Evolutionary conservation across 2,113 vertebrate species (phyloP).

Genomic region (Cacatua alba): DNA sequence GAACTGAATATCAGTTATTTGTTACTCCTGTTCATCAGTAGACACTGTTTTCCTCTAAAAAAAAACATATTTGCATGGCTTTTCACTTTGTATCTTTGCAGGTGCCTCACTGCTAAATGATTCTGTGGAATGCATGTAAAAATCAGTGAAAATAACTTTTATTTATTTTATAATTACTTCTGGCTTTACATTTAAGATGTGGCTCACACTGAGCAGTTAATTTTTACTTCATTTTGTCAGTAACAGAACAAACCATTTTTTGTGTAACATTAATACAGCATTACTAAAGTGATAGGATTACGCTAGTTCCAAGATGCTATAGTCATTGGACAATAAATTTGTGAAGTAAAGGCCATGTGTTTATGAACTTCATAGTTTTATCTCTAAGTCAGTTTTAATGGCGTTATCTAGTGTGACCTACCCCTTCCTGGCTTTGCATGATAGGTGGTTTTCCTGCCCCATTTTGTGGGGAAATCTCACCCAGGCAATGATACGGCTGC

Average conservation of each 20-base stretch:
- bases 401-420: neutral
- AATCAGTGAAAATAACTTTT: neutral
- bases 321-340: neutral
- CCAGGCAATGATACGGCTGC: neutral
- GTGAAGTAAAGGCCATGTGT: neutral
- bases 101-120: neutral
- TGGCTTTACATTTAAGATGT: neutral
- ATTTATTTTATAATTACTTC: neutral
- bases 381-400: neutral
- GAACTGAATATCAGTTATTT: neutral
- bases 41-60: neutral
- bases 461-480: neutral
- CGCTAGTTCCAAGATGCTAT: neutral
- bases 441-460: neutral
- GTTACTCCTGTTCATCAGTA: neutral
- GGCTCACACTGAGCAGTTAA: neutral
- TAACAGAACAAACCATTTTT: neutral
- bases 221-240: neutral
- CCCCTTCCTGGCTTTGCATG: neutral
- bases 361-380: neutral
- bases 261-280: neutral
- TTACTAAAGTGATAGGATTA: neutral
- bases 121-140: neutral
- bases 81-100: neutral
- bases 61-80: neutral